These are phyloP conservation scores for Phymatocera aterrima DNA, from an alignment of 2,888 invertebrate species.

Conservation along the genomic window DNA sequence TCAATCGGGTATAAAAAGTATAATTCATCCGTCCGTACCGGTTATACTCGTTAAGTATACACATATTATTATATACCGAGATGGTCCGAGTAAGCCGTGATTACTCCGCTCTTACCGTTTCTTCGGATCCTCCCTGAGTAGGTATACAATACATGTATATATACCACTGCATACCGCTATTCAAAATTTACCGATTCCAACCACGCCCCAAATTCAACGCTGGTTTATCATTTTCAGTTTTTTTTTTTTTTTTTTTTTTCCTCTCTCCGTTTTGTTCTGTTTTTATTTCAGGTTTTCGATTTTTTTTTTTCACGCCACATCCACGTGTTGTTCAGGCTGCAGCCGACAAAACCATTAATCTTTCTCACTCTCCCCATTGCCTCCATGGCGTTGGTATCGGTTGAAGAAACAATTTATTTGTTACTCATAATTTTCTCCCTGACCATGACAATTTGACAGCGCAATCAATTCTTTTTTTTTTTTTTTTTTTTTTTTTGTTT, in stretches of 20 bases:
- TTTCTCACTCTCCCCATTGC: neutral
- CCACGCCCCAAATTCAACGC: neutral
- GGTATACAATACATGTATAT: too few species aligned
- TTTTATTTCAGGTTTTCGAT: neutral
- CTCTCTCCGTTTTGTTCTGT: too few species aligned
- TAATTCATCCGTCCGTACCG: neutral
- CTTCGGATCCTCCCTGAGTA: too few species aligned
- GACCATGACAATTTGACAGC: conserved; percentile 40
- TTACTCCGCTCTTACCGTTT: too few species aligned
- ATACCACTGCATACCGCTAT: too few species aligned
- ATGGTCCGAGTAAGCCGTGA: too few species aligned
- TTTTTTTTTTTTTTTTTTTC: too few species aligned
- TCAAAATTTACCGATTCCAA: conserved; percentile 5
- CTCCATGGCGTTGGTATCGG: neutral
- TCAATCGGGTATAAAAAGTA: neutral
- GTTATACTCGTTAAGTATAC: neutral
- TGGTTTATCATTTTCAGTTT: conserved; percentile 24
- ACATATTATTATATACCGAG: too few species aligned
- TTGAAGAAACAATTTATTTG: conserved; percentile 41
- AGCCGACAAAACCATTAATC: conserved; percentile 43
- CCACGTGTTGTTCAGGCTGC: conserved; percentile 25
- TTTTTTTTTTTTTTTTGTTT: neutral
- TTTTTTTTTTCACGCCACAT: neutral
- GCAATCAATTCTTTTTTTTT: neutral
- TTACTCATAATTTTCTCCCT: conserved; percentile 38